Base-by-base conservation (phyloP, 2,113 vertebrate genomes). In the Platichthys flesus region DNA sequence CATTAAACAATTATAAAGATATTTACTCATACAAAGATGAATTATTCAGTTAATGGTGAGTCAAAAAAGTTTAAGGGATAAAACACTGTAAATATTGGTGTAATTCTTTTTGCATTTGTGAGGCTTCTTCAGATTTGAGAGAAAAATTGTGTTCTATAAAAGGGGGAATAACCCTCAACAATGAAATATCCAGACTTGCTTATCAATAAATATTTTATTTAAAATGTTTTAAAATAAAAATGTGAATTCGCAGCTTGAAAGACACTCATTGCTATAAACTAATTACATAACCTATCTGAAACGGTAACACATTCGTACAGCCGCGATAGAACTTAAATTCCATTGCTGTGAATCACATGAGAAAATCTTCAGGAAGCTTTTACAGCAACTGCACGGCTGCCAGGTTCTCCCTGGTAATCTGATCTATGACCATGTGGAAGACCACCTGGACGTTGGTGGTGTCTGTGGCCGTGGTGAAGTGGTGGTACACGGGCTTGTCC, bases 391-490 rank as follows among this genome's bases (percentile, higher is more conserved):
- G 81, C 24, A 91, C 68, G 14, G 85, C 84, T 57, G 84, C 80
- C 10, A 94, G 61, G 75, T 93, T 93, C 42, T 86, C 77, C 71
- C 83, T 90, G 56, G 83, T 63, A 18, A 94, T 87, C 65, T 92
- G 93, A 20, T 90, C 85, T 31, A 90, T 69, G 42, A 87, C 78
- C 54, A 93, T 84, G 76, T 93, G 87, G 64, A 95, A 89, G 37
- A 91, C 92, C 2, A 85, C 67, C 74, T 55, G 81, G 10, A 94
- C 4, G 59, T 73, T 91, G 60, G 63, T 42, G 0, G 91, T 88
- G 62, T 95, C 91, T 2, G 90, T 94, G 51, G 94, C 94, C 0
- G 89, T 94, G 82, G 93, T 94, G 87, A 89, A 94, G 90, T 95
- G 93, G 78, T 93, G 90, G 77, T 92, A 94, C 60, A 94, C 68